Conservation (phyloP, 2,797 vertebrate species). For the Spea hammondii region DNA sequence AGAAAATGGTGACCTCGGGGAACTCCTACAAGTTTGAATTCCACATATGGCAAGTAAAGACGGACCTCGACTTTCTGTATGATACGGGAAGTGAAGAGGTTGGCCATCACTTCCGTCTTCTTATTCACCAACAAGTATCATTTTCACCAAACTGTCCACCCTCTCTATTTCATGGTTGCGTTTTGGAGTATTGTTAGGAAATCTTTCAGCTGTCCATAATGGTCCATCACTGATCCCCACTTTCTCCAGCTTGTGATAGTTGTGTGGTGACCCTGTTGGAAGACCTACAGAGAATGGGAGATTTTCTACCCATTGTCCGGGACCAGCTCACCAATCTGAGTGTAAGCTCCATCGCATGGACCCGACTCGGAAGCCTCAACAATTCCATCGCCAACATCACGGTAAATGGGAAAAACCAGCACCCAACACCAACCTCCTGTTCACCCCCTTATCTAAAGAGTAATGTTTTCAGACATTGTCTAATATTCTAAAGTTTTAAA, state of each 20-base stretch:
- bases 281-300: slow-evolving; percentile 74
- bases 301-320: slow-evolving; percentile 64
- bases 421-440: no score
- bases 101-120: no score
- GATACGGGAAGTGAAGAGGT: no score
- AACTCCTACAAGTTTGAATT: no score
- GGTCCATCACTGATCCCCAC: accelerated
- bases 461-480: no score
- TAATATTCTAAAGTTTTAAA: not conserved
- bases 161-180: not conserved
- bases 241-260: slow-evolving; percentile 82
- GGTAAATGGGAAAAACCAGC: slow-evolving; percentile 42
- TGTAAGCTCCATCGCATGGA: slow-evolving; percentile 82
- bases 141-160: not conserved
- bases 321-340: slow-evolving; percentile 77
- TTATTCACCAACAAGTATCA: no score
- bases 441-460: no score
- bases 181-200: not conserved
- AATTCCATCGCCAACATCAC: slow-evolving; percentile 65
- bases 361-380: slow-evolving; percentile 74
- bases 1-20: no score
- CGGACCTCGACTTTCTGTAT: no score
- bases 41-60: no score
- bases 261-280: slow-evolving; percentile 86
- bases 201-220: not conserved